Evolutionary conservation across 2,113 vertebrate species (phyloP), one percentile per base, ranked within the genome.

Genomic region (Cryptomyrus ogoouensis): DNA sequence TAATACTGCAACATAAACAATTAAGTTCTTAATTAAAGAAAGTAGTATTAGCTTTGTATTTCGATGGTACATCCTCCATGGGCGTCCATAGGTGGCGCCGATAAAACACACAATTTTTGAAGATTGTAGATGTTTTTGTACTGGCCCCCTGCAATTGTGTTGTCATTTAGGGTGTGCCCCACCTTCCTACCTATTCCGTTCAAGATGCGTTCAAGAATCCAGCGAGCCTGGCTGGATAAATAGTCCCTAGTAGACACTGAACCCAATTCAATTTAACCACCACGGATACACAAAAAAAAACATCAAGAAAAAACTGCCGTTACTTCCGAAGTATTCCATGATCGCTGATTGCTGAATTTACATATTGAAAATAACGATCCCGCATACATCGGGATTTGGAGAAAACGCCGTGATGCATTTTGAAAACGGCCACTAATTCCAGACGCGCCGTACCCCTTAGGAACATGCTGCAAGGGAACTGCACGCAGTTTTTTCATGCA

Each of bases 41-140:
- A 49, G 8, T 0, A 8, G 39, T 3, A 17, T 4, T 15, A 39
- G 5, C 19, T 39, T 3, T 0, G 15, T 42, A 19, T 0, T 83
- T 58, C 27, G 1, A 12, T 10, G 42, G 1, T 92, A 92, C 90
- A 62, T 53, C 91, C 77, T 27, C 80, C 24, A 13, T 15, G 35
- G 66, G 52, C 42, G 90, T 94, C 94, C 91, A 90, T 91, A 95
- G 94, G 90, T 89, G 88, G 84, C 90, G 88, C 90, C 70, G n/a
- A 91, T 89, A 27, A 27, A 91, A 70, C 88, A 56, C 47, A 15
- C 7, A 46, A 17, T 21, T 35, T 15, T 9, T 1, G 39, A n/a
- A 8, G 3, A 84, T 47, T 24, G 7, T 80, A 17, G 31, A 80
- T n/a, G 24, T 84, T 84, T 46, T 84, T n/a, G 15, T 46, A 47